phyloP scores from a whole-genome alignment of 2,113 vertebrate genomes.

The Garra rufa region DNA sequence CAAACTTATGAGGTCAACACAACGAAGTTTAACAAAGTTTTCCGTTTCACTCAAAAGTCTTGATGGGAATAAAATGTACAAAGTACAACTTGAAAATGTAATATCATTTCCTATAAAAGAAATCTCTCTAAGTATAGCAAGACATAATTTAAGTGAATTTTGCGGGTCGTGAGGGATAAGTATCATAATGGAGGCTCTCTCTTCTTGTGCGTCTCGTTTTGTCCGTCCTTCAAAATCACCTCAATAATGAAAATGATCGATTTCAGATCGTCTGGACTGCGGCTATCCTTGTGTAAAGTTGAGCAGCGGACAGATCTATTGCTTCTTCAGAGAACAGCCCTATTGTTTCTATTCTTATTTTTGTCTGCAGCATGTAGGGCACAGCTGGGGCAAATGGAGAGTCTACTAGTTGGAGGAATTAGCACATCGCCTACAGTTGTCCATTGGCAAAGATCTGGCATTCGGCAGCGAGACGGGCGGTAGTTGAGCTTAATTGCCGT shows the following conservation, averaged over 20 bases:
- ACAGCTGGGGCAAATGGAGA: background rate
- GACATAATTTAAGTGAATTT: background rate
- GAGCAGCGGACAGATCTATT: background rate
- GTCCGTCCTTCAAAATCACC: conserved; percentile 47
- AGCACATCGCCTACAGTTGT: conserved; percentile 29
- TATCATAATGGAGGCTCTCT: background rate
- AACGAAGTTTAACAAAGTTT: background rate
- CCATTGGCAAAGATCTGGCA: background rate
- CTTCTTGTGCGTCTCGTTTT: background rate
- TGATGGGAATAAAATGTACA: background rate
- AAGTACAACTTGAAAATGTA: background rate
- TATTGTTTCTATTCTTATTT: conserved; percentile 28
- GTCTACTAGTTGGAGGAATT: conserved; percentile 25
- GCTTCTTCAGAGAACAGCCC: background rate
- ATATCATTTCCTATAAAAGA: background rate
- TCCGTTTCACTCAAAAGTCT: background rate
- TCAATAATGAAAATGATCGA: conserved; percentile 49
- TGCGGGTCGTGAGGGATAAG: background rate
- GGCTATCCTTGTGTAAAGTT: conserved; percentile 19
- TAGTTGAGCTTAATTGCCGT: conserved; percentile 46
- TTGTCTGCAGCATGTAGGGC: background rate
- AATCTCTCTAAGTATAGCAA: background rate
- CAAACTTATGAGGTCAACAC: background rate
- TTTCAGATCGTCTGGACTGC: conserved; percentile 56
- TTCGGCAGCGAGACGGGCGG: background rate